Evolutionary conservation across 1,140 invertebrate species (phyloP), one percentile per base, ranked within the genome.

Genomic region (Eciton burchellii): DNA sequence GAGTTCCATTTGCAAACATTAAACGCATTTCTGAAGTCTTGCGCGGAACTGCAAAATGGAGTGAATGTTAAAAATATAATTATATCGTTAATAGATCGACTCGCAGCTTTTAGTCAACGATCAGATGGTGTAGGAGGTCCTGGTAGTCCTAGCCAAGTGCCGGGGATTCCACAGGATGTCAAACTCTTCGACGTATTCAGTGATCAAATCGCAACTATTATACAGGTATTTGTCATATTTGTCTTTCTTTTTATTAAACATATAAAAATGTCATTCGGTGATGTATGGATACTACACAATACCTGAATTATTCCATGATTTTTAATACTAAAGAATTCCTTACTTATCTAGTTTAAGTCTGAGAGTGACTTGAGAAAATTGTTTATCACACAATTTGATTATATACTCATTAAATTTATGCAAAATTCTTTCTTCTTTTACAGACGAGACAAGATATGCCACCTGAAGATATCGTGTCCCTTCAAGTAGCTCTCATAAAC

Each of bases 61-160:
- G 99, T 99, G 0, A 99, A 99, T 94, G 98, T 99, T 3, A 99
- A 99, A 94, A 99, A 99, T 91, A 99, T 99, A 81, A 98, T 99
- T 68, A 99, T 99, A 89, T 97, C 98, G 21, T 94, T 99, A 21
- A 99, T 99, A 87, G 99, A 99, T 93, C 95, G 99, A 82, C 95
- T 98, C 26, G 97, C 97, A 6, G 95, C 96, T 21, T 98, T 97
- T 89, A 97, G 97, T 92, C 97, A 98, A 93, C 93, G 96, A 81
- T 95, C 95, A 11, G 95, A 97, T 93, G 95, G 94, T 16, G 94
- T 94, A 14, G 94, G 94, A 49, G 93, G 93, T 24, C 92, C 93
- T 59, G 93, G 93, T 73, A 94, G 93, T 86, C 93, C 93, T 3
- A 94, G 89, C 72, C 93, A 94, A 88, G 70, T 92, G 16, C 95